Conservation (phyloP, 2,797 vertebrate genomes). For the Peromyscus eremicus region DNA sequence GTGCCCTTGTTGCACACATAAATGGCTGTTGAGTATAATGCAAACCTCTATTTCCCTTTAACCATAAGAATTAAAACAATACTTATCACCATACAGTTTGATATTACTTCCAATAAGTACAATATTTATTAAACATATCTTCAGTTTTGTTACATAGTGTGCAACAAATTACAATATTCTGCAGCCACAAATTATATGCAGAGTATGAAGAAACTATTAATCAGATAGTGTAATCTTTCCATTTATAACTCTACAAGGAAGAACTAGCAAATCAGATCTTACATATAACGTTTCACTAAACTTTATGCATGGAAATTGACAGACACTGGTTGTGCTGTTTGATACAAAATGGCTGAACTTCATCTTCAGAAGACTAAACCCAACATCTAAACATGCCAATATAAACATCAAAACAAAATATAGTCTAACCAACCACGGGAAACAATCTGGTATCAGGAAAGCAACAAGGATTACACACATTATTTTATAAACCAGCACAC, state of each 20-base stretch:
- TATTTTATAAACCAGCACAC: constrained; percentile 93
- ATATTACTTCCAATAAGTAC: constrained; percentile 96
- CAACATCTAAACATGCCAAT: constrained; percentile 93
- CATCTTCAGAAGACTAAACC: constrained; percentile 94
- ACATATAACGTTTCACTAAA: constrained; percentile 95
- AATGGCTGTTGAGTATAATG: constrained; percentile 86
- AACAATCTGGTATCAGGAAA: constrained; percentile 95
- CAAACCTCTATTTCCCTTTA: constrained; percentile 89
- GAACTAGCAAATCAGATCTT: constrained; percentile 95
- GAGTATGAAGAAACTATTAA: constrained; percentile 95
- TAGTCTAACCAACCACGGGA: constrained; percentile 93
- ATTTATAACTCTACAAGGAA: constrained; percentile 94
- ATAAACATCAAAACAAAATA: constrained; percentile 94
- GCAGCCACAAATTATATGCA: constrained; percentile 97
- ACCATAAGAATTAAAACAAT: constrained; percentile 93
- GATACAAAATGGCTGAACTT: constrained; percentile 94
- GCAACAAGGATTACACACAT: constrained; percentile 93
- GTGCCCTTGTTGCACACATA: constrained; percentile 87
- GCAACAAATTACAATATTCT: constrained; percentile 98
- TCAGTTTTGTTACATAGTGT: constrained; percentile 97
- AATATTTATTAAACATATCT: constrained; percentile 99
- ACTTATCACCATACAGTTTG: constrained; percentile 94
- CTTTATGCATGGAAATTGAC: constrained; percentile 94
- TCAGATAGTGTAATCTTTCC: constrained; percentile 92
- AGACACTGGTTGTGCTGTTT: constrained; percentile 94